Evolutionary conservation across 1,140 invertebrate genomes (phyloP).

Genomic region (Heliconius congener): DNA sequence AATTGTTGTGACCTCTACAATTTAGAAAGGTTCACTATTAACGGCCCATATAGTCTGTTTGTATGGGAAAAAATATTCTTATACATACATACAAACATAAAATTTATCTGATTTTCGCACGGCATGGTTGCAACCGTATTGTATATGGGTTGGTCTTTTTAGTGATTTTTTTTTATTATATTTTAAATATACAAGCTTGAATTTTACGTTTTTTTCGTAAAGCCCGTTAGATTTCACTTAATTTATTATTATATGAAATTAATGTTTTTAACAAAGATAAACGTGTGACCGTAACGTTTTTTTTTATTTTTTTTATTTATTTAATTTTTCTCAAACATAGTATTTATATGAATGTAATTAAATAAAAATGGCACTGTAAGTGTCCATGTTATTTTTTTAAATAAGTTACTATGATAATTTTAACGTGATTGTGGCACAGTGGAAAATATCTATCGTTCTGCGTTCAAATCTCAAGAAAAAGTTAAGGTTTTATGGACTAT

Average conservation of each 20-base stretch:
- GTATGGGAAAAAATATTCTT: constrained; percentile 34
- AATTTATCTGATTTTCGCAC: constrained; percentile 33
- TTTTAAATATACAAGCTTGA: constrained; percentile 3
- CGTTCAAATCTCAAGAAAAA: no score
- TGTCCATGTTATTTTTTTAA: background rate
- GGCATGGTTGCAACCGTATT: constrained; percentile 26
- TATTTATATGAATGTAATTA: constrained; percentile 2
- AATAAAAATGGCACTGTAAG: background rate
- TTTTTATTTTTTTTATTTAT: background rate
- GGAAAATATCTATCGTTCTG: no score
- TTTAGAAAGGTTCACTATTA: constrained; percentile 32
- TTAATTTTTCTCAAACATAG: background rate
- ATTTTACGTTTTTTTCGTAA: background rate
- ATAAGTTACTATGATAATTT: background rate
- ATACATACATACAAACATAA: constrained; percentile 23
- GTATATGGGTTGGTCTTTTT: constrained; percentile 18
- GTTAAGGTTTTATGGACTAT: no score
- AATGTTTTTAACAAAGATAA: constrained; percentile 1
- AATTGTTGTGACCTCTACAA: constrained; percentile 27
- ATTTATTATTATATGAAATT: constrained; percentile 7
- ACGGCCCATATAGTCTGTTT: constrained; percentile 28
- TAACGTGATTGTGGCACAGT: no score
- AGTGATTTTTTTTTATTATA: constrained; percentile 9
- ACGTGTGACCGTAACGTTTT: background rate
- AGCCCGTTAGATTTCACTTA: constrained; percentile 13